phyloP scores from a whole-genome alignment of 1,140 invertebrate species.

The Akabosia matsudoensis region DNA sequence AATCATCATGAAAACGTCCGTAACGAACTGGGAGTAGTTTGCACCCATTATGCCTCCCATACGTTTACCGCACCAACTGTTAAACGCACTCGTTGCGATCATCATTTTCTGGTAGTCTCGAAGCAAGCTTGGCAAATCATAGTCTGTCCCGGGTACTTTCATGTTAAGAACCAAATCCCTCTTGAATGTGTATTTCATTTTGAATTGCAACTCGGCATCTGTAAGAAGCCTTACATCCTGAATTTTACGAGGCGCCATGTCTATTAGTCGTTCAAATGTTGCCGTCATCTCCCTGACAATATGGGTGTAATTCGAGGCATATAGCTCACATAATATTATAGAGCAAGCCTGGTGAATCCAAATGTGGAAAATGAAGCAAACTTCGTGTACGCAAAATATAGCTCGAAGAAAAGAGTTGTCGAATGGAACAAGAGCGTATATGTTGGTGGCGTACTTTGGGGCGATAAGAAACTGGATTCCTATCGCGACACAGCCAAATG shows the following conservation, averaged over 20 bases:
- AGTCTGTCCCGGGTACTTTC: conserved; percentile 27
- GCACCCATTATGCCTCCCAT: conserved; percentile 15
- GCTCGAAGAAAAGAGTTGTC: conserved; percentile 8
- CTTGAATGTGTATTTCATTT: not conserved
- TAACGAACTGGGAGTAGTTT: conserved; percentile 25
- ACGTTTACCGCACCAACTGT: conserved; percentile 8
- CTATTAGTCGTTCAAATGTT: conserved; percentile 15
- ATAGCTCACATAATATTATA: not conserved
- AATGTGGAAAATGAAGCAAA: conserved; percentile 22
- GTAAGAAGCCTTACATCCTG: not conserved
- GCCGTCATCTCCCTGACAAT: conserved; percentile 29
- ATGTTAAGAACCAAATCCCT: not conserved
- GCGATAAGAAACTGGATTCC: conserved; percentile 6
- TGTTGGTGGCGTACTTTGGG: conserved; percentile 28
- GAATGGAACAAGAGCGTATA: conserved; percentile 7
- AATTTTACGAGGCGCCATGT: not conserved
- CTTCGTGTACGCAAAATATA: conserved; percentile 20
- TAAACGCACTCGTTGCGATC: conserved; percentile 19
- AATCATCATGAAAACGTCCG: conserved; percentile 33
- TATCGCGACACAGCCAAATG: conserved; percentile 13
- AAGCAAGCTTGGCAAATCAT: conserved; percentile 17
- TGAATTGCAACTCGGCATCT: not conserved
- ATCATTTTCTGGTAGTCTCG: conserved; percentile 18
- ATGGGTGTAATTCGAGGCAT: conserved; percentile 24
- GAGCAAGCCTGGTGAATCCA: conserved; percentile 29